These are phyloP conservation scores for Seira musarum DNA, from an alignment of 2,888 invertebrate species.

Conservation along the genomic window DNA sequence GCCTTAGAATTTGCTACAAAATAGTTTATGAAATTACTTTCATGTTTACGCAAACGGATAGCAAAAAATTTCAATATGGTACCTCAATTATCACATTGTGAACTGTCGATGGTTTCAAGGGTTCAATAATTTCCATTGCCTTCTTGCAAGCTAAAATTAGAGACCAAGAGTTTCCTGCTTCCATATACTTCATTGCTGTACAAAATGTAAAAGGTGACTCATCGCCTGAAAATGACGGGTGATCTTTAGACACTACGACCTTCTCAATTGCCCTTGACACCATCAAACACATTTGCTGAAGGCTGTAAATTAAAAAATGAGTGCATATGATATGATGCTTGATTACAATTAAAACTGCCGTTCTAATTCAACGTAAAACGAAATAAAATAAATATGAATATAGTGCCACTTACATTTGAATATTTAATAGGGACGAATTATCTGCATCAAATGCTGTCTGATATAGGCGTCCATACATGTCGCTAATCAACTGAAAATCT, in stretches of 20 bases:
- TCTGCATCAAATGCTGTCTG: conserved; percentile 91
- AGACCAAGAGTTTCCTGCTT: conserved; percentile 63
- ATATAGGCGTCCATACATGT: conserved; percentile 83
- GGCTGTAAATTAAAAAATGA: conserved; percentile 73
- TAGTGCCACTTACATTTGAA: conserved; percentile 77
- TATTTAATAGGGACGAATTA: conserved; percentile 82
- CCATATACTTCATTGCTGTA: conserved; percentile 55
- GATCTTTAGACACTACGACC: conserved; percentile 76
- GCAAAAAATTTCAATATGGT: too few relatives aligned
- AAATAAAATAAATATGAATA: too few relatives aligned
- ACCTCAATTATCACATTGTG: background rate
- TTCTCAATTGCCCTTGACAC: conserved; percentile 84
- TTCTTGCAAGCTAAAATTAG: conserved; percentile 65
- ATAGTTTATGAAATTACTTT: too few relatives aligned
- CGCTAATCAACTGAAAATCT: conserved; percentile 81
- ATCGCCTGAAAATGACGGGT: conserved; percentile 69
- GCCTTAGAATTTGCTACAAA: conserved; percentile 71
- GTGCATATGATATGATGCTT: background rate
- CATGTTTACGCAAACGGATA: too few relatives aligned
- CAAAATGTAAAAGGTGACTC: conserved; percentile 67
- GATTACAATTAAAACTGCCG: background rate
- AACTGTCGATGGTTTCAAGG: background rate
- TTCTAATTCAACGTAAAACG: too few relatives aligned
- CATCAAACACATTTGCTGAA: conserved; percentile 85
- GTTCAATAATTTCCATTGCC: conserved; percentile 57